Percentiles rank a stretch among this genome's conserved stretches.
phyloP scores from a whole-genome alignment of 2,888 invertebrate species.

The Mylabris sibirica region DNA sequence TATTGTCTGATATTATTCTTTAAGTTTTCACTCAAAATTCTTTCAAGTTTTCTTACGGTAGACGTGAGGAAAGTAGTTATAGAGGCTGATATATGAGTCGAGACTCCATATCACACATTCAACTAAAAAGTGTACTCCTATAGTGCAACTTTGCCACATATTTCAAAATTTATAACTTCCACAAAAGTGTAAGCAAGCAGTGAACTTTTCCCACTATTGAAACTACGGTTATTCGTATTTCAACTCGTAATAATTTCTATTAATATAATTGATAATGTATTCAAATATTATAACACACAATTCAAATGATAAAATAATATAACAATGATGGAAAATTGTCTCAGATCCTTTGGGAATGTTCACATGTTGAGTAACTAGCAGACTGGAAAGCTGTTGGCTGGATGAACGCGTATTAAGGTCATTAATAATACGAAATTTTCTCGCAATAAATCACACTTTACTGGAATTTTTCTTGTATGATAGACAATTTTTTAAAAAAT shows the following conservation, averaged over 20 bases:
- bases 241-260: neutral
- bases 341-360: conserved; percentile 53
- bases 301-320: conserved; percentile 12
- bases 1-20: neutral
- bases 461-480: neutral
- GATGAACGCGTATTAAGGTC: conserved; percentile 52
- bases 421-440: conserved; percentile 49
- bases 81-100: conserved; percentile 51
- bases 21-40: neutral
- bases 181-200: too few relatives aligned
- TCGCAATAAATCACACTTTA: conserved; percentile 26
- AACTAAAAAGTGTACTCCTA: conserved; percentile 45
- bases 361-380: conserved; percentile 56
- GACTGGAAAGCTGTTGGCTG: conserved; percentile 54
- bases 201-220: too few relatives aligned
- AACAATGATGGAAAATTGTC: conserved; percentile 42
- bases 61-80: conserved; percentile 44
- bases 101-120: conserved; percentile 48
- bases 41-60: conserved; percentile 46
- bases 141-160: conserved; percentile 47
- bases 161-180: conserved; percentile 34
- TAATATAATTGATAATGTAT: conserved; percentile 34
- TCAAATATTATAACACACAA: conserved; percentile 23
- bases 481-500: neutral
- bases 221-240: too few relatives aligned